Base-by-base conservation (phyloP, 2,797 vertebrate species). In the Avahi laniger region DNA sequence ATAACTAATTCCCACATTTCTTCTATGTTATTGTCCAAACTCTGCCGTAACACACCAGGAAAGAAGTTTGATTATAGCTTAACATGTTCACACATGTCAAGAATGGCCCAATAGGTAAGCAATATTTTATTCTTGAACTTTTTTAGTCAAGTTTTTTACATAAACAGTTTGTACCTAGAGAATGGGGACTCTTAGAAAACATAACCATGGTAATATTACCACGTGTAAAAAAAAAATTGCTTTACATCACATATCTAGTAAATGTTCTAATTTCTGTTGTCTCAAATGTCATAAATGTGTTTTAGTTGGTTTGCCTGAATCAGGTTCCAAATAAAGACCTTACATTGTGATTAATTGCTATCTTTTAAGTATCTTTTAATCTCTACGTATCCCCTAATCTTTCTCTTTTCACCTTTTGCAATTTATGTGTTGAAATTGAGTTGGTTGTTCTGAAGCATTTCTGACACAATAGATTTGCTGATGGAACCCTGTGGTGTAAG, bases 241-340 rank as follows among this genome's bases (percentile, higher is more conserved):
- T 84, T 70, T 82, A 65, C 26, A 91, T 91, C 59, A 54, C 5
- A 33, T 80, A 78, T 54, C 50, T 83, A 73, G 41, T 93, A 89
- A 89, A 82, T 89, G 43, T 78, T 92, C n/a, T 54, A 26, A 63
- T 94, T 83, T 90, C 50, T 59, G 14, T 94, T n/a, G 72, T 89
- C 33, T 91, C 67, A 85, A 59, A 81, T 76, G 67, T 91, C 61
- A 35, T 43, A 73, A 48, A 33, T 83, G 80, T 73, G 75, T 73
- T 75, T 88, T 61, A 50, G 46, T 81, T 65, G 22, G 28, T 94
- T 95, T 65, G 38, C 88, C 91, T 93, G 70, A 93, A 57, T 97
- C 72, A 61, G 43, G 24, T 76, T 92, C 75, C 81, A 81, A 48
- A 92, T 93, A 88, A 93, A 92, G 73, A 81, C 33, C 28, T 91